These are phyloP conservation scores for Dolichallabes microphthalmus DNA, from an alignment of 2,113 vertebrate species.

Conservation along the genomic window DNA sequence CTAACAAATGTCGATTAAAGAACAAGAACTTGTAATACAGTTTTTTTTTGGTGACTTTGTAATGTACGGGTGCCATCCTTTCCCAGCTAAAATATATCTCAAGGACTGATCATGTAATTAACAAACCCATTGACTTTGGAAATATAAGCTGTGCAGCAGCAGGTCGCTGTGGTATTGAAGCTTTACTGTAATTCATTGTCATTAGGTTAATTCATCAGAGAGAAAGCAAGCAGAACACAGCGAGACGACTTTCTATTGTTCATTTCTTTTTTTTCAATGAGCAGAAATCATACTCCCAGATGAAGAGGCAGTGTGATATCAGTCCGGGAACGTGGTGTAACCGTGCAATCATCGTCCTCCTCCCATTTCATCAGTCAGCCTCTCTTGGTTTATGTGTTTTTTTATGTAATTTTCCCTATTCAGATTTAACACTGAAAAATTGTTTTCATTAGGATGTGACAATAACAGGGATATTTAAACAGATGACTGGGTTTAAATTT, in stretches of 20 bases:
- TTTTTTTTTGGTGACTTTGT: not conserved
- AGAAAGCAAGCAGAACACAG: conserved; percentile 37
- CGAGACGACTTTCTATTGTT: conserved; percentile 10
- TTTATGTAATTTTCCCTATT: conserved; percentile 64
- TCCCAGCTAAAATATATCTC: conserved; percentile 4
- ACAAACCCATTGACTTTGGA: conserved; percentile 29
- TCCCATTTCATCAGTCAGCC: conserved; percentile 61
- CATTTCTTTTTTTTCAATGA: conserved; percentile 28
- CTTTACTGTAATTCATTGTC: conserved; percentile 39
- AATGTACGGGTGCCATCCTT: conserved; percentile 6
- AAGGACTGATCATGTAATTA: conserved; percentile 41
- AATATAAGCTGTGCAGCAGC: conserved; percentile 26
- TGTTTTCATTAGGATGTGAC: conserved; percentile 72
- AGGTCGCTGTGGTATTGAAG: conserved; percentile 32
- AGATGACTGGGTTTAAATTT: conserved; percentile 74
- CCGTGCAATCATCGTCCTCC: conserved; percentile 31
- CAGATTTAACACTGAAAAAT: conserved; percentile 68
- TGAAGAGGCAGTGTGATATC: conserved; percentile 23
- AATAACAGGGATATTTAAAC: conserved; percentile 73
- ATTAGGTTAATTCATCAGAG: conserved; percentile 46
- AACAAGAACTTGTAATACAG: not conserved
- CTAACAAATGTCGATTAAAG: not conserved
- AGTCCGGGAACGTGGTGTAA: conserved; percentile 11
- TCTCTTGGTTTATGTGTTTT: conserved; percentile 67
- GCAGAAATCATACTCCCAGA: conserved; percentile 34